These are phyloP conservation scores for Zeugodacus cucurbitae DNA, from an alignment of 1,140 invertebrate genomes.

Conservation along the genomic window DNA sequence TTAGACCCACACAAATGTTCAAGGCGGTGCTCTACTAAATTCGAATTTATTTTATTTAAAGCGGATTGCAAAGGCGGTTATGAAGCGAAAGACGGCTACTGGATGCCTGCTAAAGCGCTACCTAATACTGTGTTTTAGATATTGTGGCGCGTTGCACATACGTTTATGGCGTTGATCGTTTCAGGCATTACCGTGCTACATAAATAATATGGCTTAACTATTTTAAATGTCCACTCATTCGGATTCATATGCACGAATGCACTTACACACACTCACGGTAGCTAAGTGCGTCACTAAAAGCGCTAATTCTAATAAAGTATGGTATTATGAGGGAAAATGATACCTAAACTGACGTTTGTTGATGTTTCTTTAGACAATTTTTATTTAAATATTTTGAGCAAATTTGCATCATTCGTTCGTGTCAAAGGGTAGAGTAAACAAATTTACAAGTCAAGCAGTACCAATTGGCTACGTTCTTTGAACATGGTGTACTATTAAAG, in stretches of 20 bases:
- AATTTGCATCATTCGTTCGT: no score
- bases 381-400: no score
- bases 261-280: neutral
- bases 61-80: neutral
- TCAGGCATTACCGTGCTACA: neutral
- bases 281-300: neutral
- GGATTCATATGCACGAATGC: neutral
- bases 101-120: neutral
- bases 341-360: neutral
- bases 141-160: neutral
- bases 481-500: no score
- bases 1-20: neutral
- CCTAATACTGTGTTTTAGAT: neutral
- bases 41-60: neutral
- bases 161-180: neutral
- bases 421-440: no score
- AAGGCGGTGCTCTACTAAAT: neutral
- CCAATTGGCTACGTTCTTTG: no score
- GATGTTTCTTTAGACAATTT: neutral
- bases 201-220: neutral
- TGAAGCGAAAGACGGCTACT: neutral
- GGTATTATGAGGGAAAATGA: neutral
- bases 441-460: no score
- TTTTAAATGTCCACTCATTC: neutral
- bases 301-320: neutral